These are phyloP conservation scores for Melanerpes formicivorus DNA, from an alignment of 2,113 vertebrate species.

Conservation along the genomic window DNA sequence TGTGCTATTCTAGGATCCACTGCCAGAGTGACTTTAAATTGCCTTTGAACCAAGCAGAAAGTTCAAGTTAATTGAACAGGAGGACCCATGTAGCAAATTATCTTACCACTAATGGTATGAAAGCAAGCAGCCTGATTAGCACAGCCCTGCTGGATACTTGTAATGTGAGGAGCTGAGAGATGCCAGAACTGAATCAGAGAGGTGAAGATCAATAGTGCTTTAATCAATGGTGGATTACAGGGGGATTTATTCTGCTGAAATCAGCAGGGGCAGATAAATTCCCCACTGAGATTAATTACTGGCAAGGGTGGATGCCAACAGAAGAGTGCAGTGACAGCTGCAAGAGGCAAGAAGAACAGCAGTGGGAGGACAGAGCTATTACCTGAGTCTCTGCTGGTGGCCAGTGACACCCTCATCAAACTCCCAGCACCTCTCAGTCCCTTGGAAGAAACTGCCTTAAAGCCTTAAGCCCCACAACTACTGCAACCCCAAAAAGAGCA, in stretches of 20 bases:
- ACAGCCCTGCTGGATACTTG: constrained; percentile 26
- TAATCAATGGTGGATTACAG: constrained; percentile 62
- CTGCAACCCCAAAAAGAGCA: background rate
- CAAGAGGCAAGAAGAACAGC: constrained; percentile 25
- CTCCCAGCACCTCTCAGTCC: background rate
- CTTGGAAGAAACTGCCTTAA: constrained; percentile 8
- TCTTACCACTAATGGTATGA: constrained; percentile 35
- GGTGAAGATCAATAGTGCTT: constrained; percentile 68
- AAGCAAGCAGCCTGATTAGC: constrained; percentile 53
- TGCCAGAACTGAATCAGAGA: constrained; percentile 51
- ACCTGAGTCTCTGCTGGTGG: constrained; percentile 19
- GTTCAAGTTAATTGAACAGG: constrained; percentile 60
- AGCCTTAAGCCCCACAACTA: background rate
- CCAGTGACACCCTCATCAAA: constrained; percentile 25
- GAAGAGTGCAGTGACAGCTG: constrained; percentile 28
- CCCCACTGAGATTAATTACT: constrained; percentile 45
- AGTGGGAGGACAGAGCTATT: constrained; percentile 2
- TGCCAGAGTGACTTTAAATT: constrained; percentile 43
- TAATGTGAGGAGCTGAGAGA: background rate
- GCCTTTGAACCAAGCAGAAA: constrained; percentile 1
- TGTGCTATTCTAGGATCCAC: constrained; percentile 1
- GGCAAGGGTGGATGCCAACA: background rate
- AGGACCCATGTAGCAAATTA: constrained; percentile 49
- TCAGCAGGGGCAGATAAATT: constrained; percentile 39
- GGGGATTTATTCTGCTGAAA: constrained; percentile 54